Percentiles rank a stretch among this genome's conserved stretches.
These are phyloP conservation scores for Agriopis leucophaearia DNA, from an alignment of 2,888 invertebrate genomes.

Conservation along the genomic window DNA sequence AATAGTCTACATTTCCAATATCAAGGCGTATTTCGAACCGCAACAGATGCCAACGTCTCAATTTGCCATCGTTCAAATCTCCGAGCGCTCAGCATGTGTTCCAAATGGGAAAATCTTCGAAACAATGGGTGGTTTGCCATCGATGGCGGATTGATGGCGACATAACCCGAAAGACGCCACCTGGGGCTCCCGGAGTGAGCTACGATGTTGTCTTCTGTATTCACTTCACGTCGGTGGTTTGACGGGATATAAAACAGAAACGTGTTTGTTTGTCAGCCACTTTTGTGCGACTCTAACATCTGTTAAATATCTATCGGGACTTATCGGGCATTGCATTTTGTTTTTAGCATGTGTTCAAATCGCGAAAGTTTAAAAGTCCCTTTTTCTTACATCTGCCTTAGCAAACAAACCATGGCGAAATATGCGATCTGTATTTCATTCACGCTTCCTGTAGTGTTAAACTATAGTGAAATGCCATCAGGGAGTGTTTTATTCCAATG, in stretches of 20 bases:
- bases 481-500: not conserved
- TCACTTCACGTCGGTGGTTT: constrained; percentile 11
- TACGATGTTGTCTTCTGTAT: constrained; percentile 23
- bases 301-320: not conserved
- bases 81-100: constrained; percentile 32
- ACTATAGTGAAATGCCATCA: too few relatives aligned
- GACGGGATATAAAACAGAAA: constrained; percentile 5
- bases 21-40: constrained; percentile 15
- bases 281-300: not conserved
- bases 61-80: constrained; percentile 36
- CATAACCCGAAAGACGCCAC: constrained; percentile 46
- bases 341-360: too few relatives aligned
- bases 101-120: constrained; percentile 39
- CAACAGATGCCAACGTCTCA: constrained; percentile 23
- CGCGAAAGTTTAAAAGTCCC: too few relatives aligned
- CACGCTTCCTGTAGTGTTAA: not conserved
- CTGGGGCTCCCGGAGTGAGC: constrained; percentile 32
- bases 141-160: constrained; percentile 46
- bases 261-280: not conserved
- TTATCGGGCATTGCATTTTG: too few relatives aligned
- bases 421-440: not conserved
- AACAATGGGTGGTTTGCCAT: constrained; percentile 50
- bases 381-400: not conserved
- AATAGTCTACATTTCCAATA: constrained; percentile 11
- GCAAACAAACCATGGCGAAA: not conserved